Conservation (phyloP, 2,888 invertebrate species). For the Clunio marinus region DNA sequence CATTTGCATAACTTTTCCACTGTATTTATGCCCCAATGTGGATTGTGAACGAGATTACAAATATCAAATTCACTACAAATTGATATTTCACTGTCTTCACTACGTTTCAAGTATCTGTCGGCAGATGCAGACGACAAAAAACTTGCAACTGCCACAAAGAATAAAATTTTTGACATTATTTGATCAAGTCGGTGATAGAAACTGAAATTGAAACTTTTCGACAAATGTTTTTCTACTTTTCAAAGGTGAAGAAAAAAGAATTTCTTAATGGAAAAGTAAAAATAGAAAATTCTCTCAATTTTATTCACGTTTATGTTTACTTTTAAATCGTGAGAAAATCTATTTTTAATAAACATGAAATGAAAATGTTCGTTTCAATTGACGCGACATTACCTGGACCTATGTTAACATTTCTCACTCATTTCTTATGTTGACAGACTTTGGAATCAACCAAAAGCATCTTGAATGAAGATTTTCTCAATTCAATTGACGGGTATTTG, state of each 20-base stretch:
- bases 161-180: too few relatives aligned
- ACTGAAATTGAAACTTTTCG: too few relatives aligned
- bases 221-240: too few relatives aligned
- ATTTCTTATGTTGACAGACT: constrained; percentile 2
- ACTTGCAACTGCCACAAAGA: too few relatives aligned
- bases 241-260: too few relatives aligned
- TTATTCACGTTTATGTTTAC: neutral
- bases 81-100: neutral
- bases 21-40: neutral
- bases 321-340: constrained; percentile 16
- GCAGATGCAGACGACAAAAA: neutral
- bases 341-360: constrained; percentile 18
- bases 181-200: too few relatives aligned
- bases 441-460: constrained; percentile 32
- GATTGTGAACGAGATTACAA: constrained; percentile 33
- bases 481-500: constrained; percentile 43
- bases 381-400: constrained; percentile 15
- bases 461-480: constrained; percentile 28
- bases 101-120: neutral
- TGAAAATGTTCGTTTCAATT: too few relatives aligned
- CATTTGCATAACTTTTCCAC: constrained; percentile 36
- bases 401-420: constrained; percentile 25
- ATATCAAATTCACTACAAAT: constrained; percentile 21
- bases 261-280: neutral
- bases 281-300: constrained; percentile 2